Evolutionary conservation across 2,797 vertebrate genomes (phyloP), one percentile per base, ranked within the genome.

Genomic region (Paratrypauchen microcephalus): DNA sequence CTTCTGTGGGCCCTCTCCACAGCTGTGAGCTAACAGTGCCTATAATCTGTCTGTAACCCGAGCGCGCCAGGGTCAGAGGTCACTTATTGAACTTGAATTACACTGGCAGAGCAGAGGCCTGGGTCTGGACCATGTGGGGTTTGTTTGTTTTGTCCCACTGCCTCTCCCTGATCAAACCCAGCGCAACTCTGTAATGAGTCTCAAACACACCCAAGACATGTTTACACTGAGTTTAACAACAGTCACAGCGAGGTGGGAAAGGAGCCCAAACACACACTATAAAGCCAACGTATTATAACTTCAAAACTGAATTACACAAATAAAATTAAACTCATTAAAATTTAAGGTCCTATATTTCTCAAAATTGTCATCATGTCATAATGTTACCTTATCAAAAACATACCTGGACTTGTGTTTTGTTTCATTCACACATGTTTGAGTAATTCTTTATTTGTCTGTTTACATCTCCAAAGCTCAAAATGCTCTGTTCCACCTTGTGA

Each of bases 31-130:
- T 86, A 89, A 91, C 88, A 83, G 83, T 77, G 77, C 77, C 85
- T 85, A 84, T 90, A 90, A 91, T 91, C 83, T 87, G 87, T 88
- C 86, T 82, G 91, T 87, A 91, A 92, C 89, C 87, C 74, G 88
- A 92, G 89, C 87, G 78, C 77, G 81, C 82, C 47, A 68, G 83
- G 90, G 89, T 91, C 79, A 91, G 79, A 80, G 87, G 89, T 92
- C 87, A 91, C 84, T 91, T 91, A 91, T 92, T 91, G 89, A 91
- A 91, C 91, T 91, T 89, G 86, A 91, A 90, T 91, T 87, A 88
- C 87, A 88, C 86, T 78, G 82, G 83, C 85, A 86, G 85, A 89
- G 86, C 86, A 83, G 85, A 88, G 86, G 78, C 86, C 87, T 73
- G 41, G 15, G 41, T 13, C 41, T 13, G 41, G 41, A 45, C 41